Percentiles rank a stretch among this genome's conserved stretches.
Evolutionary conservation across 2,797 vertebrate species (phyloP).

Genomic region (Picus viridis): DNA sequence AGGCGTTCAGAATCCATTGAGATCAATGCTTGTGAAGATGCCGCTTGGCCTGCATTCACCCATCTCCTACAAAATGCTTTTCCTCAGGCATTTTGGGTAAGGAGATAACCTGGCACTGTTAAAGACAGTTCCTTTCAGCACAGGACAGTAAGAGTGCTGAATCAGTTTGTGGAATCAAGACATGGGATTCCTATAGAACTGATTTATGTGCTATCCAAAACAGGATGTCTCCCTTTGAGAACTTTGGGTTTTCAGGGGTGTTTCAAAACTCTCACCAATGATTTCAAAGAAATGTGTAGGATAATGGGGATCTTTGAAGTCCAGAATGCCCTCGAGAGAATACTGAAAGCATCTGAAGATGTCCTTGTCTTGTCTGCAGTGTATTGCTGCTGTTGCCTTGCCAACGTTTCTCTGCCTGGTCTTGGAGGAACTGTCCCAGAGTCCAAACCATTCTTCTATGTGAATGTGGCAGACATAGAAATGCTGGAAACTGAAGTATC

Average conservation of each 20-base stretch:
- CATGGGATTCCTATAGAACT: background rate
- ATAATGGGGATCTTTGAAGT: background rate
- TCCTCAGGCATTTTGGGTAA: background rate
- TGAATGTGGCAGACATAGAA: slow-evolving; percentile 95
- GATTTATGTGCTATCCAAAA: background rate
- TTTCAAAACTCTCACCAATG: background rate
- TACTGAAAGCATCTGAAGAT: background rate
- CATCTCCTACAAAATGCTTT: background rate
- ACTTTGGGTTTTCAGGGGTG: background rate
- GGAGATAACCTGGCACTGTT: background rate
- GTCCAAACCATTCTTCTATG: slow-evolving; percentile 96
- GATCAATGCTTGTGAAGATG: background rate
- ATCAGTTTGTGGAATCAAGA: background rate
- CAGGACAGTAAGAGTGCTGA: background rate
- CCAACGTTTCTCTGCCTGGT: slow-evolving; percentile 94
- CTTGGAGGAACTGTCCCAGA: slow-evolving; percentile 91
- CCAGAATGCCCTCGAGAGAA: background rate
- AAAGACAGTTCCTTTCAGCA: background rate
- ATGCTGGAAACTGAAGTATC: slow-evolving; percentile 92
- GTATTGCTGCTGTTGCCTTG: slow-evolving; percentile 97
- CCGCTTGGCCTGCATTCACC: background rate
- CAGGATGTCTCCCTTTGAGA: background rate
- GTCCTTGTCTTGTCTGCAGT: slow-evolving; percentile 76
- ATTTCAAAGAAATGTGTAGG: background rate
- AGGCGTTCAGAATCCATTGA: background rate